phyloP scores from a whole-genome alignment of 1,140 invertebrate genomes.

The Lutraria rhynchaena region DNA sequence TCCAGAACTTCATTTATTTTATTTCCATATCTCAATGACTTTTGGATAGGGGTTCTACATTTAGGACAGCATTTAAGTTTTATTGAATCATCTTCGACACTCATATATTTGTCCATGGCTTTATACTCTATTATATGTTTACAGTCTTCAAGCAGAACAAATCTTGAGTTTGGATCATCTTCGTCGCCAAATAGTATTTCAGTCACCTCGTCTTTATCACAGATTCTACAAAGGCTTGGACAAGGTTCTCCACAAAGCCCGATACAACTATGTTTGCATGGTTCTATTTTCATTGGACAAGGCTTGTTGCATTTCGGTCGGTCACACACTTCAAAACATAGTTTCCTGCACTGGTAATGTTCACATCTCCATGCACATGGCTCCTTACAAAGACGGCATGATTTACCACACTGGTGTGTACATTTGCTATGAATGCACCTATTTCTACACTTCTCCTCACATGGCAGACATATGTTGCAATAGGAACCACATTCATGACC shows the following conservation, averaged over 20 bases:
- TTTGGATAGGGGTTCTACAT: conserved; percentile 86
- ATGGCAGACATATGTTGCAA: conserved; percentile 85
- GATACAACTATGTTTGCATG: conserved; percentile 86
- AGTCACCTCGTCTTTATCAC: conserved; percentile 81
- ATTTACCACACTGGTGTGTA: conserved; percentile 84
- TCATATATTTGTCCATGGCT: conserved; percentile 82
- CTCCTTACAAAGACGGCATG: conserved; percentile 85
- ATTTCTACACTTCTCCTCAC: conserved; percentile 84
- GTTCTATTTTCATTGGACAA: conserved; percentile 20
- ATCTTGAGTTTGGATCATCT: conserved; percentile 74
- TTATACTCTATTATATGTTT: conserved; percentile 63
- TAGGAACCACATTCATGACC: conserved; percentile 77
- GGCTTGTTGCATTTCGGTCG: conserved; percentile 58
- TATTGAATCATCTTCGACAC: conserved; percentile 80
- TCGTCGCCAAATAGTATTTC: conserved; percentile 84
- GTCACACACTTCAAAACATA: conserved; percentile 85
- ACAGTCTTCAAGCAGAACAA: conserved; percentile 70
- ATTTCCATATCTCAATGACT: conserved; percentile 85
- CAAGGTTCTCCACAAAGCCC: conserved; percentile 86
- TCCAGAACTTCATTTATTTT: conserved; percentile 82
- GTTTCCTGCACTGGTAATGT: conserved; percentile 84
- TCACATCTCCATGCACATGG: conserved; percentile 81
- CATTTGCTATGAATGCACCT: conserved; percentile 85
- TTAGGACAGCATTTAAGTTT: conserved; percentile 86
- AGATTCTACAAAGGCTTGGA: conserved; percentile 73